A percentile compares a stretch with the other conserved stretches of the same genome.
Conservation (phyloP, 2,113 vertebrate species). For the Tor tambroides region DNA sequence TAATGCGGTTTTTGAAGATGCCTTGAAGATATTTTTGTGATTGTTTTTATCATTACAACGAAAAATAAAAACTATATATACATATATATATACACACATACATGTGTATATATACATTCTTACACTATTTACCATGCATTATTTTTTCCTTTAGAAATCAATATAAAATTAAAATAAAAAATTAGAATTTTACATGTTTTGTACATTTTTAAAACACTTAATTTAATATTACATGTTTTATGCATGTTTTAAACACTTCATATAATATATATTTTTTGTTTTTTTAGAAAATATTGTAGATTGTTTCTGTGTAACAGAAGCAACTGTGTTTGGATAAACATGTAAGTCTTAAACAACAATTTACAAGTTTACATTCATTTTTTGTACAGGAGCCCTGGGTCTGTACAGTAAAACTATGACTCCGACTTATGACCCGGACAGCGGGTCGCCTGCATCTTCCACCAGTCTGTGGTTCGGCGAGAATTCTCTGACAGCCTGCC, state of each 20-base stretch:
- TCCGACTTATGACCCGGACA: constrained; percentile 87
- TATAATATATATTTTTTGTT: neutral
- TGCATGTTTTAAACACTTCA: neutral
- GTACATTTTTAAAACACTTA: neutral
- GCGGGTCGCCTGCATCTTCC: constrained; percentile 83
- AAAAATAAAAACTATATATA: too few species aligned
- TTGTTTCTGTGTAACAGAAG: neutral
- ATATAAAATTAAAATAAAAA: too few species aligned
- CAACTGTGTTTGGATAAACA: neutral
- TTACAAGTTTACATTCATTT: neutral
- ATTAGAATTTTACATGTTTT: neutral
- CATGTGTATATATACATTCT: neutral
- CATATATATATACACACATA: too few species aligned
- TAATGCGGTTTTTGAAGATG: neutral
- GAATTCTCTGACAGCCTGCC: constrained; percentile 79
- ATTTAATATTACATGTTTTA: neutral
- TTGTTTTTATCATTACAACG: too few species aligned
- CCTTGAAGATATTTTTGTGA: too few species aligned
- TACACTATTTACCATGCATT: neutral
- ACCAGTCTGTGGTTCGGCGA: constrained; percentile 91
- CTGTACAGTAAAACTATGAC: constrained; percentile 95
- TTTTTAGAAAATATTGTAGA: too few species aligned
- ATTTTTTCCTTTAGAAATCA: neutral
- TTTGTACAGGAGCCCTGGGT: constrained; percentile 77
- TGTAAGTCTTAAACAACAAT: neutral